Evolutionary conservation across 2,888 invertebrate genomes (phyloP), one percentile per base, ranked within the genome.

Genomic region (Oligia strigilis): DNA sequence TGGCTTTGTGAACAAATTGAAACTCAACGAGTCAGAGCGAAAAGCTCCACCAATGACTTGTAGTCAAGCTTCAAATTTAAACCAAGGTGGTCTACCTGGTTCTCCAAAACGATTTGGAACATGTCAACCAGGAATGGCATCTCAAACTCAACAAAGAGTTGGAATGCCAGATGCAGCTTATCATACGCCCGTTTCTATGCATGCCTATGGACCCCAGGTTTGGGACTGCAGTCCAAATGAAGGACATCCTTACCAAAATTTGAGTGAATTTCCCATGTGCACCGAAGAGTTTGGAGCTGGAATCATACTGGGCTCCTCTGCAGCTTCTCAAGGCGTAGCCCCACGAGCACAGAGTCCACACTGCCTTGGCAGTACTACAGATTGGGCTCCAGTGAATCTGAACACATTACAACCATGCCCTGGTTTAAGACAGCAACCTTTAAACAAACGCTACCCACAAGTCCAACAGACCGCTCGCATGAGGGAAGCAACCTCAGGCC

Each of bases 1-100:
- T n/a, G 69, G 71, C 5, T 94, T 95, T 84, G 82, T 95, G 1
- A 85, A 87, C 11, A 91, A 88, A 81, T 85, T 95, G 36, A 92
- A 92, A 74, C 77, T 78, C 23, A 92, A 83, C 71, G 92, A 94
- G 87, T 19, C 46, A 0, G 71, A 76, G n/a, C 88, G 94, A 71
- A 93, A 84, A 6, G 46, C 60, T 2, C 84, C 60, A 2, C 85
- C 85, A 0, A 46, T 80, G 5, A 77, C 77, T 14, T 36, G 23
- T 13, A 86, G 84, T 69, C 72, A 86, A 77, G 84, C 80, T 43
- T 70, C 69, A 55, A 64, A 72, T 66, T 70, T 85, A 40, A 80
- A 83, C 23, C 73, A 80, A 65, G 36, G 6, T 23, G 9, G 9
- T 13, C 23, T 14, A 49, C 49, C 64, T 75, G n/a, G n/a, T 64